Conservation (phyloP, 2,797 vertebrate species). For the Spondyliosoma cantharus region DNA sequence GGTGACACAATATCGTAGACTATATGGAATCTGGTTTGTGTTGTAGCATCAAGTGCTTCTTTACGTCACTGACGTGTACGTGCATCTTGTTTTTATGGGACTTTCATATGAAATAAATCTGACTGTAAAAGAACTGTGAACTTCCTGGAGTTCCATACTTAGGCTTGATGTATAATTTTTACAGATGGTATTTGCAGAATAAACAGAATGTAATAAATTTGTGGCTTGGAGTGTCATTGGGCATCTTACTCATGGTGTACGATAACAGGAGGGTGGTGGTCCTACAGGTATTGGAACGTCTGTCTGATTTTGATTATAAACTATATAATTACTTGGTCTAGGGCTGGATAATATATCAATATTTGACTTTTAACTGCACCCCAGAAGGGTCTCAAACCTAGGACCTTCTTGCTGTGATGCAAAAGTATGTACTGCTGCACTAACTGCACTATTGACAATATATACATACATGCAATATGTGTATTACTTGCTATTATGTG, state of each 20-base stretch:
- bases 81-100: conserved; percentile 77
- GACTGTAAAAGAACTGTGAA: conserved; percentile 75
- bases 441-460: no score
- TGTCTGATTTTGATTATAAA: not conserved
- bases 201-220: conserved; percentile 79
- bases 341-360: no score
- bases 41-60: conserved; percentile 82
- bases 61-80: conserved; percentile 65
- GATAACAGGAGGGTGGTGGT: not conserved
- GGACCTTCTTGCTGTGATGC: no score
- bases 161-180: conserved; percentile 85
- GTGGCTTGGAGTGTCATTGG: conserved; percentile 19
- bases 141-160: conserved; percentile 78
- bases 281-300: not conserved
- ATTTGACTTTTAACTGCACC: no score
- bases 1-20: conserved; percentile 38
- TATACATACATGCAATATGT: no score
- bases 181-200: conserved; percentile 87
- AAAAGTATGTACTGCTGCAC: no score
- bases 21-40: conserved; percentile 64
- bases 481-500: no score
- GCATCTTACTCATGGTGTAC: not conserved
- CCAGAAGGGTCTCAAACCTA: no score
- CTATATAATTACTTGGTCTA: no score
- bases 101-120: conserved; percentile 74